Evolutionary conservation across 2,113 vertebrate genomes (phyloP).

Genomic region (Dicrurus megarhynchus): DNA sequence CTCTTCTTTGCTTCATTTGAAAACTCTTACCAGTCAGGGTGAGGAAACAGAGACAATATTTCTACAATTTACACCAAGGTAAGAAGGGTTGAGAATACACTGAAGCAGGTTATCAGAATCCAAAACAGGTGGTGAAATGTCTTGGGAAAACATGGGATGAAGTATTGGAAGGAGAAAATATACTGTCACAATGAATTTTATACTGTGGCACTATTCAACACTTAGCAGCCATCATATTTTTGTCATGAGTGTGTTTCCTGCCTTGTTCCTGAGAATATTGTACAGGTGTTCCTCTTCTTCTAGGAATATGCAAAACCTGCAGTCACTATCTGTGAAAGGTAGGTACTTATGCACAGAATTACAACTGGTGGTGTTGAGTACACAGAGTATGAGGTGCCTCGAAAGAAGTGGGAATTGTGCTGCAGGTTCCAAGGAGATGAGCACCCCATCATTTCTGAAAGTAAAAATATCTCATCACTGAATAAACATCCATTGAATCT

Average conservation of each 20-base stretch:
- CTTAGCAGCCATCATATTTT: background rate
- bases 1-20: background rate
- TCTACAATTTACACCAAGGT: background rate
- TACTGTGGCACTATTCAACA: background rate
- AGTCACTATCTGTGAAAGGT: rapidly evolving
- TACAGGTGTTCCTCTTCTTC: background rate
- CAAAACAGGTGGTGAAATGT: background rate
- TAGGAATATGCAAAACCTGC: background rate
- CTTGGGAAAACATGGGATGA: background rate
- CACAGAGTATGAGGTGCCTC: background rate
- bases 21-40: background rate
- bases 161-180: background rate
- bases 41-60: background rate
- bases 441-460: background rate
- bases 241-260: background rate
- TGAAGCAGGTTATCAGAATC: background rate
- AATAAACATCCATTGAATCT: background rate
- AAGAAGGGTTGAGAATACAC: background rate
- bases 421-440: background rate
- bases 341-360: background rate
- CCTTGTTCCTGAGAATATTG: background rate
- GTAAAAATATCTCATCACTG: background rate
- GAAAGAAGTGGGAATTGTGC: background rate
- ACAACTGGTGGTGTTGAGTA: background rate
- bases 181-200: background rate